Evolutionary conservation across 2,113 vertebrate genomes (phyloP).

Genomic region (Varanus salvator): DNA sequence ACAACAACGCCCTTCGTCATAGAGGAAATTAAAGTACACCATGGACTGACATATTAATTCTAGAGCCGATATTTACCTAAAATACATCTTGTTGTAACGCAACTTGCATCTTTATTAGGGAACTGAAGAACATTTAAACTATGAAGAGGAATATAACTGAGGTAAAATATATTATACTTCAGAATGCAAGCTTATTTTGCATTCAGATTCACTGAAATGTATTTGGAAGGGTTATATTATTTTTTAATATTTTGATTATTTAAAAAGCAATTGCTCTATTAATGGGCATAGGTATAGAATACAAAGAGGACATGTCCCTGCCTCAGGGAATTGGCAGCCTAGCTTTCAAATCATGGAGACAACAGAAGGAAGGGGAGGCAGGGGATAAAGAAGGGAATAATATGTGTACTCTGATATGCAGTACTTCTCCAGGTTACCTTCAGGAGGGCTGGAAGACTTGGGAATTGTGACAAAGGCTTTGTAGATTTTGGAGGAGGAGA

Average conservation of each 20-base stretch:
- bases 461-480: neutral
- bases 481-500: neutral
- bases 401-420: neutral
- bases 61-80: slow-evolving; percentile 18
- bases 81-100: neutral
- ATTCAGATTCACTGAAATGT: neutral
- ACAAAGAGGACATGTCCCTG: neutral
- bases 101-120: neutral
- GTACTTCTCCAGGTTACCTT: neutral
- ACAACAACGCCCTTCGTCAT: slow-evolving; percentile 26
- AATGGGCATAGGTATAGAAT: neutral
- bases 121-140: neutral
- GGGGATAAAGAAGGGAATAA: neutral
- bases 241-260: neutral
- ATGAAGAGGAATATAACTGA: neutral
- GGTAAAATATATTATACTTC: neutral
- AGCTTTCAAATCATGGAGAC: neutral
- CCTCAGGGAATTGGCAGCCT: neutral
- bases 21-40: slow-evolving; percentile 26
- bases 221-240: neutral
- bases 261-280: too few species aligned
- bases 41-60: slow-evolving; percentile 30
- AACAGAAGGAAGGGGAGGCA: neutral
- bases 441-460: neutral
- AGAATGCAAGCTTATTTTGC: neutral